Percentiles rank a stretch among this genome's conserved stretches.
These are phyloP conservation scores for Hololepta plana DNA, from an alignment of 2,888 invertebrate species.

Conservation along the genomic window DNA sequence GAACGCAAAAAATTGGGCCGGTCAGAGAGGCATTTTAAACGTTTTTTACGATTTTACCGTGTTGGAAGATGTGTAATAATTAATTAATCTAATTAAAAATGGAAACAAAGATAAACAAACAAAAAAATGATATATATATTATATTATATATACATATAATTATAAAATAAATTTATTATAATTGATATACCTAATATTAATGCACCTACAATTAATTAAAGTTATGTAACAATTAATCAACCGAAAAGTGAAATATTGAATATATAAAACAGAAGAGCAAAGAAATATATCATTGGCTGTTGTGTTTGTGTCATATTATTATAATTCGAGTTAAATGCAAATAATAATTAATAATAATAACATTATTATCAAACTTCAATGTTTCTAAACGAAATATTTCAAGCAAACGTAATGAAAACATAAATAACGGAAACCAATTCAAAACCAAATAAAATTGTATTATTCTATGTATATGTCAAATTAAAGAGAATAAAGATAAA, in stretches of 20 bases:
- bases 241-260: too few species aligned
- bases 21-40: conserved; percentile 23
- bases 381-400: conserved; percentile 15
- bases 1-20: conserved; percentile 22
- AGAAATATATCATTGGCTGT: conserved; percentile 25
- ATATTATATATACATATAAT: conserved; percentile 3
- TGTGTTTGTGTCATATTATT: conserved; percentile 18
- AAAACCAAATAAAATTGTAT: conserved; percentile 15
- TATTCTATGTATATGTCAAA: conserved; percentile 24
- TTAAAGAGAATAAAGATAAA: conserved; percentile 23
- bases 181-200: conserved; percentile 2
- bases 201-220: conserved; percentile 4
- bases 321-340: conserved; percentile 6
- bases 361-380: too few species aligned
- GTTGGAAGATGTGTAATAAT: conserved; percentile 7
- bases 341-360: too few species aligned
- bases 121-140: conserved; percentile 4
- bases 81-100: conserved; percentile 6
- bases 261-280: too few species aligned
- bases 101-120: conserved; percentile 2
- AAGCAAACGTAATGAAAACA: neutral
- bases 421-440: neutral
- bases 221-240: too few species aligned
- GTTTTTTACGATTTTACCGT: conserved; percentile 27
- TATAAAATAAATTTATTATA: conserved; percentile 4